These are phyloP conservation scores for Beroe ovata DNA, from an alignment of 37 sponge, comb jelly and placozoan species.

Conservation along the genomic window DNA sequence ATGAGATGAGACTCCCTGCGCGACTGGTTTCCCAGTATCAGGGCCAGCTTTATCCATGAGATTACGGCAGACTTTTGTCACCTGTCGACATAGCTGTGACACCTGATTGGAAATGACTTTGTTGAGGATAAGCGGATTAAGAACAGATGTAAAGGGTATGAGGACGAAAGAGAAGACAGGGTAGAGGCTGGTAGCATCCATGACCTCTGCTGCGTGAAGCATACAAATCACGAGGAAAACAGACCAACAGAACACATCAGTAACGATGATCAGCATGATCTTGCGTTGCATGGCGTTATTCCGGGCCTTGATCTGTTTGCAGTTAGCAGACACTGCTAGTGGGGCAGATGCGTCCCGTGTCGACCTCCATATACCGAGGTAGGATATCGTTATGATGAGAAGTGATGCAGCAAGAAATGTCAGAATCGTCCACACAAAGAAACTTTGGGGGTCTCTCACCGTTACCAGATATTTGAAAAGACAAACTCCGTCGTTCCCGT, in stretches of 20 bases:
- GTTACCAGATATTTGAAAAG: neutral
- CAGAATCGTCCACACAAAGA: neutral
- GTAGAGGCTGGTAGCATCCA: neutral
- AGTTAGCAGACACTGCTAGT: neutral
- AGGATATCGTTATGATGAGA: neutral
- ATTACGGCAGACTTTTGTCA: too few species aligned
- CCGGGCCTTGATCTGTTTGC: neutral
- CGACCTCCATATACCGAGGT: neutral
- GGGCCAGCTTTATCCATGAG: too few species aligned
- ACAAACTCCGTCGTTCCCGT: neutral
- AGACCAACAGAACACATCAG: constrained; percentile 1
- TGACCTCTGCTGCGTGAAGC: neutral
- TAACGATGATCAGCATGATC: neutral
- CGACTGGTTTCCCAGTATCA: too few species aligned
- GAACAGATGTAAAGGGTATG: neutral
- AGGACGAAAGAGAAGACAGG: neutral
- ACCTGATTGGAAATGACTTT: neutral
- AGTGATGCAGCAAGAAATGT: neutral
- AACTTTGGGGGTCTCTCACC: neutral
- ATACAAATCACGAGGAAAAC: neutral
- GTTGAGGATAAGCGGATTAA: neutral
- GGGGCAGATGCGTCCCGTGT: neutral
- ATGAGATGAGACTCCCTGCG: too few species aligned
- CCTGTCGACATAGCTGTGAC: neutral
- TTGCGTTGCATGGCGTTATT: neutral